phyloP scores from a whole-genome alignment of 1,140 invertebrate genomes.

The Drosophila truncata region DNA sequence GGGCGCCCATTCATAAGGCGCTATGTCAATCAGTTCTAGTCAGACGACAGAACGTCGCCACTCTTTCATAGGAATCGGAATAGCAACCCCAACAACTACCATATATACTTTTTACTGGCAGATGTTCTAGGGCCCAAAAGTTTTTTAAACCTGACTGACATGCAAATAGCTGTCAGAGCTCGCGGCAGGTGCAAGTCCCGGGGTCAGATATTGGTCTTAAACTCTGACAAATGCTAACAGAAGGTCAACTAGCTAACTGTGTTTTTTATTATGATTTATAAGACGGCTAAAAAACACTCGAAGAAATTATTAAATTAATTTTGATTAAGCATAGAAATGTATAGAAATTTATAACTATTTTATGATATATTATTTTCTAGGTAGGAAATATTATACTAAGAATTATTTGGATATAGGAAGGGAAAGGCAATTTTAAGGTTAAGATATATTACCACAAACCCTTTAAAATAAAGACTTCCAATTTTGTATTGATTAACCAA shows the following conservation, averaged over 20 bases:
- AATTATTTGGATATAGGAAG: neutral
- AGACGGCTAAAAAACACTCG: conserved; percentile 7
- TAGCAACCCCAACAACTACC: conserved; percentile 22
- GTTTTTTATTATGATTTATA: conserved; percentile 10
- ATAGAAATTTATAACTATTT: neutral
- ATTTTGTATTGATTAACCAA: conserved; percentile 1
- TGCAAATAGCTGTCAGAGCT: conserved; percentile 69
- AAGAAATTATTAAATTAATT: neutral
- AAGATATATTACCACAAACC: no score
- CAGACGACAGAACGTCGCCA: conserved; percentile 33
- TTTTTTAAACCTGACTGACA: conserved; percentile 60
- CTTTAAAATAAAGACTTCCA: neutral
- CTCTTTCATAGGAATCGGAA: conserved; percentile 11
- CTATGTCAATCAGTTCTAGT: conserved; percentile 70
- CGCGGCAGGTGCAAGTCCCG: conserved; percentile 63
- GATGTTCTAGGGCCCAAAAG: conserved; percentile 71
- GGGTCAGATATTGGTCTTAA: conserved; percentile 42
- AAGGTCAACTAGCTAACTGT: conserved; percentile 65
- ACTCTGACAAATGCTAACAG: conserved; percentile 69
- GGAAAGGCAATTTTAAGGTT: no score
- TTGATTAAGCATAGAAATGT: neutral
- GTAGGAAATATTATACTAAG: neutral
- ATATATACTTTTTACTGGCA: conserved; percentile 60
- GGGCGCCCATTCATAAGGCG: conserved; percentile 76
- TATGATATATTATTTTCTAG: neutral